A percentile compares a stretch with the other conserved stretches of the same genome.
phyloP scores from a whole-genome alignment of 2,888 invertebrate species.

The Cephus nigrinus region DNA sequence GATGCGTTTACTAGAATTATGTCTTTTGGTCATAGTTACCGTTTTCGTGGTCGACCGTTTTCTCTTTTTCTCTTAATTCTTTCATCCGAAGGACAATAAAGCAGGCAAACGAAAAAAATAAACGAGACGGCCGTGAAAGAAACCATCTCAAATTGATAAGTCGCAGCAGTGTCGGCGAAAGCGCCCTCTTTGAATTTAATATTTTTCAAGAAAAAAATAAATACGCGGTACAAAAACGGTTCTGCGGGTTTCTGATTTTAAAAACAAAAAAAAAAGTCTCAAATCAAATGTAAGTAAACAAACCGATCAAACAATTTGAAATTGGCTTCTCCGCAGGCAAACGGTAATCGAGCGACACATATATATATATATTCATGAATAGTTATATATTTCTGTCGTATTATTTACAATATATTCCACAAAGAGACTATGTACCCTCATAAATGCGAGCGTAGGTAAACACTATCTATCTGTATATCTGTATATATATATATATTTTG shows the following conservation, averaged over 20 bases:
- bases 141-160: slow-evolving; percentile 55
- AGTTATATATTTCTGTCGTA: slow-evolving; percentile 35
- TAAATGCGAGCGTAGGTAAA: slow-evolving; percentile 51
- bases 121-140: slow-evolving; percentile 55
- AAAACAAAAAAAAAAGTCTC: not conserved
- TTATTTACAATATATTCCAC: slow-evolving; percentile 55
- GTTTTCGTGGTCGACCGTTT: slow-evolving; percentile 28
- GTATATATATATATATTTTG: slow-evolving; percentile 27
- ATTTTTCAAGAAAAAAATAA: not conserved
- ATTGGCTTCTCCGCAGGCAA: slow-evolving; percentile 51
- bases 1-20: not conserved
- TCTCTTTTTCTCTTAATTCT: slow-evolving; percentile 15
- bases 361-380: slow-evolving; percentile 39
- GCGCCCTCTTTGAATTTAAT: no score
- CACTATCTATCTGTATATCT: slow-evolving; percentile 32
- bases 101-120: slow-evolving; percentile 57
- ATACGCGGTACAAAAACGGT: not conserved
- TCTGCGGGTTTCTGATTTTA: no score
- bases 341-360: slow-evolving; percentile 30
- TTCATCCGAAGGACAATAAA: slow-evolving; percentile 46
- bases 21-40: slow-evolving; percentile 36
- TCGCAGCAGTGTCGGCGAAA: not conserved
- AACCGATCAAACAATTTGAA: slow-evolving; percentile 40
- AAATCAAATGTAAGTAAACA: not conserved
- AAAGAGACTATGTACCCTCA: slow-evolving; percentile 39